Conservation (phyloP, 2,113 vertebrate species). For the Muscicapa adusta region DNA sequence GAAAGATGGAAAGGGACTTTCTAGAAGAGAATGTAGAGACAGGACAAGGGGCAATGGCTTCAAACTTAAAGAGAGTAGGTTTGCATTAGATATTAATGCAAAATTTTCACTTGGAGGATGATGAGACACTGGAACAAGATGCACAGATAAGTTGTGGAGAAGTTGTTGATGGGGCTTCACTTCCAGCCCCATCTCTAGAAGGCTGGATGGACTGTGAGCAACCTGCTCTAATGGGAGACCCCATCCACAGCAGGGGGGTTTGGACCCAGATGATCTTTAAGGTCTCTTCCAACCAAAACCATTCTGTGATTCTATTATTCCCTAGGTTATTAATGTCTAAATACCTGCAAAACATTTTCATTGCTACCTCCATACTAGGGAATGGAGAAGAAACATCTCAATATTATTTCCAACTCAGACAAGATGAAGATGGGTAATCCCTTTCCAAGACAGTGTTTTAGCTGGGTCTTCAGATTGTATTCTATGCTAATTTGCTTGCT, state of each 20-base stretch:
- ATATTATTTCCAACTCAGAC: not conserved
- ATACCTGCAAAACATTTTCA: not conserved
- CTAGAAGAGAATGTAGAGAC: not conserved
- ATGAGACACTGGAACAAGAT: not conserved
- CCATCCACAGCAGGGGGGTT: not conserved
- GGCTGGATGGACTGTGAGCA: not conserved
- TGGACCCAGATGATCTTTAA: not conserved
- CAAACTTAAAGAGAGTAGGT: not conserved
- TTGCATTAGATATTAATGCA: not conserved
- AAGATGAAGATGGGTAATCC: not conserved
- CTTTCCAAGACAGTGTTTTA: not conserved
- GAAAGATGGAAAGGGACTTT: not conserved
- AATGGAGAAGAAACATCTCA: not conserved
- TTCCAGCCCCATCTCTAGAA: not conserved
- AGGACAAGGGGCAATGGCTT: not conserved
- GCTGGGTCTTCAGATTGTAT: not conserved
- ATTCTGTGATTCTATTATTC: not conserved
- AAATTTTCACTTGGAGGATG: not conserved
- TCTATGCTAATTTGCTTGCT: not conserved
- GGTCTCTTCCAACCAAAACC: not conserved
- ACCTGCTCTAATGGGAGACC: not conserved
- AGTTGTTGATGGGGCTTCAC: not conserved
- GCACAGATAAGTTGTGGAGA: not conserved
- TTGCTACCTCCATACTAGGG: not conserved
- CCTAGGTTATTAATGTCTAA: not conserved